phyloP scores from a whole-genome alignment of 2,888 invertebrate species.

The Nomada ferruginata region DNA sequence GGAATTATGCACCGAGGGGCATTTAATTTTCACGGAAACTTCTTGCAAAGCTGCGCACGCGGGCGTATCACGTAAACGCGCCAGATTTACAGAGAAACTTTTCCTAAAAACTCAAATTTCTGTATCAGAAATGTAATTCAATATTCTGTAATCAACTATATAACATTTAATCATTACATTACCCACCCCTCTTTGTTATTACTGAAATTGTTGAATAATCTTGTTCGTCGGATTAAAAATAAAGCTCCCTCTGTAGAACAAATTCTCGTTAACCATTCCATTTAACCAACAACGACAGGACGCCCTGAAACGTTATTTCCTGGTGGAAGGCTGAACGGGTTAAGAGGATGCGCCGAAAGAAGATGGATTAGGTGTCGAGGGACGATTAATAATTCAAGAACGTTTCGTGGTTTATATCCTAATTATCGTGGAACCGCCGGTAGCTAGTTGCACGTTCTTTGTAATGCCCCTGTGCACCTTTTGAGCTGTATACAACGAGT shows the following conservation, averaged over 20 bases:
- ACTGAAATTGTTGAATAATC: neutral
- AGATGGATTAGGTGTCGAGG: conserved; percentile 46
- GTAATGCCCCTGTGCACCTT: conserved; percentile 21
- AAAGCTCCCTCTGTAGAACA: neutral
- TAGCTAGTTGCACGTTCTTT: conserved; percentile 45
- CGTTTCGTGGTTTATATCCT: conserved; percentile 60
- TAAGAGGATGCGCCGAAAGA: conserved; percentile 33
- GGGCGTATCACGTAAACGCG: neutral
- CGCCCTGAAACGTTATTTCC: conserved; percentile 2
- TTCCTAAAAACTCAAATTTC: conserved; percentile 11
- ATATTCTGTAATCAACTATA: neutral
- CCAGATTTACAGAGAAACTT: conserved; percentile 14
- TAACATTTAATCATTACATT: no score
- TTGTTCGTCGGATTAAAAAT: neutral
- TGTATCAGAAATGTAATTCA: neutral
- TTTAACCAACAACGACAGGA: neutral
- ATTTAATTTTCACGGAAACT: conserved; percentile 51
- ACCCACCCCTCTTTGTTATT: no score
- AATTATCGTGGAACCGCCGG: conserved; percentile 55
- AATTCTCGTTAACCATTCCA: neutral
- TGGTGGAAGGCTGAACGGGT: neutral
- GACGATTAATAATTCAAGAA: conserved; percentile 53
- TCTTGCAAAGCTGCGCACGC: conserved; percentile 36
- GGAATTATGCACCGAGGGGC: conserved; percentile 47
- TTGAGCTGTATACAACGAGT: conserved; percentile 50